Percentiles rank a stretch among this genome's conserved stretches.
These are phyloP conservation scores for Liasis olivaceus DNA, from an alignment of 2,797 vertebrate species.

Conservation along the genomic window DNA sequence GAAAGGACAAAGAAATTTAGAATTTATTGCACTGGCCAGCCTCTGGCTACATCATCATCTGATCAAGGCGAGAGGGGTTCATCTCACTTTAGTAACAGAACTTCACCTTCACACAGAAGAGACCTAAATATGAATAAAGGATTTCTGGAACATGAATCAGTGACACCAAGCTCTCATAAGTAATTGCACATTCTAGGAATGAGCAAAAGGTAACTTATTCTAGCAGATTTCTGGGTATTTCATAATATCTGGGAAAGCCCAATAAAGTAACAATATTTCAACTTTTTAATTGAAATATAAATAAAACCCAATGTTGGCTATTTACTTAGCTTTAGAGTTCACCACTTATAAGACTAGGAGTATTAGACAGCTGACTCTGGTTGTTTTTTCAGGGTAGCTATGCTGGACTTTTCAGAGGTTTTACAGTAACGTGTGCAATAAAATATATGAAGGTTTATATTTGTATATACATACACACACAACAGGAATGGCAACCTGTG, in stretches of 20 bases:
- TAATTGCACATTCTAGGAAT: slow-evolving; percentile 12
- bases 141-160: not conserved
- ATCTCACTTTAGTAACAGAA: not conserved
- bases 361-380: not conserved
- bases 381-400: not conserved
- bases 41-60: not conserved
- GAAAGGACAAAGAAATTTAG: not conserved
- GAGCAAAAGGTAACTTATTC: not conserved
- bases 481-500: not conserved
- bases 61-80: not conserved
- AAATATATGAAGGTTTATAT: not conserved
- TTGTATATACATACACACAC: not conserved
- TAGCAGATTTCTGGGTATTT: not conserved
- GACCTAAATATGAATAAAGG: not conserved
- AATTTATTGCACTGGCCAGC: not conserved
- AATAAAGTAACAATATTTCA: not conserved
- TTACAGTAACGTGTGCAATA: not conserved
- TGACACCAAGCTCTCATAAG: not conserved
- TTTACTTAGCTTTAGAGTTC: not conserved
- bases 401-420: not conserved
- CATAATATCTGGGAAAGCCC: not conserved
- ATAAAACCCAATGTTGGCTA: not conserved
- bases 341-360: not conserved
- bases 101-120: too few species aligned
- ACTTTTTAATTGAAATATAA: not conserved